phyloP scores from a whole-genome alignment of 2,113 vertebrate genomes.

The Bucco capensis region DNA sequence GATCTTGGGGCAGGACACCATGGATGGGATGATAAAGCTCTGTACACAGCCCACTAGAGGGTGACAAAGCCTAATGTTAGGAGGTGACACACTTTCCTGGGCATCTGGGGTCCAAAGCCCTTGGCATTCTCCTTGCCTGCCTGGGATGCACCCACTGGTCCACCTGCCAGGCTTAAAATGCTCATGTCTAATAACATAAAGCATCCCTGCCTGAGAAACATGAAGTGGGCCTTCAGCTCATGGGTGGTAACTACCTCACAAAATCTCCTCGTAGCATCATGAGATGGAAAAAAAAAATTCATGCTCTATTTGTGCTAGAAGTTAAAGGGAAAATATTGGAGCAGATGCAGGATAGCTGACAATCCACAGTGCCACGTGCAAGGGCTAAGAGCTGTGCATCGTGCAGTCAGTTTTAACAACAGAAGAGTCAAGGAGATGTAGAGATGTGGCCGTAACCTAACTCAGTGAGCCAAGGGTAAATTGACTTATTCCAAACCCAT shows the following conservation, averaged over 20 bases:
- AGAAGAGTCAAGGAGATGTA: background rate
- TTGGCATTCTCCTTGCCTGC: background rate
- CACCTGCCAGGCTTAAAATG: background rate
- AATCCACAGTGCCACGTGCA: rapidly evolving
- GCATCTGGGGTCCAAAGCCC: background rate
- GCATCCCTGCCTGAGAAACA: background rate
- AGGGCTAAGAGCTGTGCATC: background rate
- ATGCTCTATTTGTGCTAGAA: background rate
- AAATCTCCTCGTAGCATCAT: background rate
- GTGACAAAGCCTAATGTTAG: constrained; percentile 34
- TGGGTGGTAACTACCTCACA: background rate
- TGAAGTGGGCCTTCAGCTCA: background rate
- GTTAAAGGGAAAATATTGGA: background rate
- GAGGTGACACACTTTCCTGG: background rate
- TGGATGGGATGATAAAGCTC: background rate
- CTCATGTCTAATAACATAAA: background rate
- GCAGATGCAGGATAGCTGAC: background rate
- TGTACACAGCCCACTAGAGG: constrained; percentile 1
- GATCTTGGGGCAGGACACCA: background rate
- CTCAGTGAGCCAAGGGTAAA: rapidly evolving
- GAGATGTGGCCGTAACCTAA: background rate
- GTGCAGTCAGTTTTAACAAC: background rate
- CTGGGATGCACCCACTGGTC: rapidly evolving
- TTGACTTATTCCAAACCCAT: background rate
- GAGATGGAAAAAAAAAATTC: background rate